Evolutionary conservation across 2,113 vertebrate genomes (phyloP), one percentile per base, ranked within the genome.

Genomic region (Tenrec ecaudatus): DNA sequence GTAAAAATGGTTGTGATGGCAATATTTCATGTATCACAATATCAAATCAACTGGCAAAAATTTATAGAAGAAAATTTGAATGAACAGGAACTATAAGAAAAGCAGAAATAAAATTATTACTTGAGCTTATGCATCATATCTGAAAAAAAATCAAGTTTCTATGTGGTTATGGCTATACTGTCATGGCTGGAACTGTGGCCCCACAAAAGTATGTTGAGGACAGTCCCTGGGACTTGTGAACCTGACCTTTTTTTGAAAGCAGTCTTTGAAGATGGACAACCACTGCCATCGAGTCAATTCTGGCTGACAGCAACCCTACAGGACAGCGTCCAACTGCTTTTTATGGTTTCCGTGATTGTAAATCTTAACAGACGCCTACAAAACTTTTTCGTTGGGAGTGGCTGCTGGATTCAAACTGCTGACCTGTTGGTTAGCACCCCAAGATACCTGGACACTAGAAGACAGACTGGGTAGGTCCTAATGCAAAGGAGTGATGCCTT

Each of bases 11-110:
- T 33, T 36, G 17, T 71, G 33, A 71, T 36, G n/a, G 69, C 15
- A 71, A 71, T 71, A n/a, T 71, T 33, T 71, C 69, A 36, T 71
- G 5, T 36, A 36, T n/a, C 5, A 33, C n/a, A 36, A 33, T 71
- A 36, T 33, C n/a, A 71, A 36, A 33, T 33, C 17, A 71, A 33
- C 11, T 36, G 17, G n/a, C 66, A 14, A n/a, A 9, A 71, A 47
- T 43, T 8, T 43, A 77, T 6, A 12, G 11, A 73, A 17, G 27
- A 88, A 90, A 82, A 75, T 60, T 47, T 10, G 11, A 60, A 60
- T 62, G 22, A 83, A 92, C 15, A 9, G 19, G 14, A 84, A 89
- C 25, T 62, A 62, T 73, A 83, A 78, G 60, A 88, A 77, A 87
- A 87, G 17, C 53, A 73, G 1, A 47, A 47, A 81, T 23, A 53